Evolutionary conservation across 2,113 vertebrate species (phyloP).

Genomic region (Leucosticte australis): DNA sequence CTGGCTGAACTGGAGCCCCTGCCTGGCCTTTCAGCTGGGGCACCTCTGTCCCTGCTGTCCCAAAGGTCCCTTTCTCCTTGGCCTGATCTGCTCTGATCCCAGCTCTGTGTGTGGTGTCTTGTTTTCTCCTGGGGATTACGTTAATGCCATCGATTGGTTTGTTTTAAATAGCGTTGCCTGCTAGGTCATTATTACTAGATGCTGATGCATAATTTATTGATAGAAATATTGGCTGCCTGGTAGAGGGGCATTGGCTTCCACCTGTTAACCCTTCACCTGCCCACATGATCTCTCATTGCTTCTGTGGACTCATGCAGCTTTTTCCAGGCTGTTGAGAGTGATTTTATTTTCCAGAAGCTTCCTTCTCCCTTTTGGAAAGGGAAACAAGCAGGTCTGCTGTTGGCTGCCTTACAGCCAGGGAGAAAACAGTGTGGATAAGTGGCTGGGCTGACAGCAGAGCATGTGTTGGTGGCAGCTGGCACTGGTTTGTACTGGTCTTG

Average conservation of each 20-base stretch:
- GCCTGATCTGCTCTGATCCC: constrained; percentile 24
- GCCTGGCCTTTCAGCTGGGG: background rate
- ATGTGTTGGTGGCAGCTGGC: background rate
- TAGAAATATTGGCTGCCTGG: constrained; percentile 61
- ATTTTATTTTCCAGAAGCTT: background rate
- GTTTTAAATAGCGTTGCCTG: constrained; percentile 68
- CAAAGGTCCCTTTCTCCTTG: constrained; percentile 56
- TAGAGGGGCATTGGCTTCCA: constrained; percentile 28
- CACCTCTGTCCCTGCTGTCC: background rate
- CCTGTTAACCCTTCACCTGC: constrained; percentile 66
- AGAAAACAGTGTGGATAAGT: background rate
- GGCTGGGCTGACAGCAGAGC: background rate
- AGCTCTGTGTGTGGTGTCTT: constrained; percentile 33
- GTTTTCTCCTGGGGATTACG: constrained; percentile 60
- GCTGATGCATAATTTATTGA: constrained; percentile 70
- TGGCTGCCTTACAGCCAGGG: background rate
- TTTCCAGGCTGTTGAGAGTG: background rate
- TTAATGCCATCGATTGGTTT: constrained; percentile 66
- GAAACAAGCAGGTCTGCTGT: background rate
- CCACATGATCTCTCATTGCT: rapidly evolving
- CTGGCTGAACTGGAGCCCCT: background rate
- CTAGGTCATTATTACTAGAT: constrained; percentile 64
- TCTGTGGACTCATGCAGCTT: background rate
- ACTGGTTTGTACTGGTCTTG: background rate
- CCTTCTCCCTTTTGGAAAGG: background rate